These are phyloP conservation scores for Meandrusa payeni DNA, from an alignment of 2,888 invertebrate species.

Conservation along the genomic window DNA sequence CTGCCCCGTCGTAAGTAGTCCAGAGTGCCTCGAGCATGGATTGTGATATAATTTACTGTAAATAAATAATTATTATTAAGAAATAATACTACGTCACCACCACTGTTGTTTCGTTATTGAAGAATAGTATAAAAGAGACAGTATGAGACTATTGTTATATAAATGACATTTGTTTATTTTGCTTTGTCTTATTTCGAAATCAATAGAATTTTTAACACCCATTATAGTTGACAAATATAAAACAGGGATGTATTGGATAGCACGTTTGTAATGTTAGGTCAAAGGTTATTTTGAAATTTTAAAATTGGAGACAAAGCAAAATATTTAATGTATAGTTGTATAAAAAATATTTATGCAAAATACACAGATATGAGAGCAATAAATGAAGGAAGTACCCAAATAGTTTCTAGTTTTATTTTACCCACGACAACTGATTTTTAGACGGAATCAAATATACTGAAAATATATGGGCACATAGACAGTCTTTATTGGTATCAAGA, in stretches of 20 bases:
- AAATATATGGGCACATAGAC: no score
- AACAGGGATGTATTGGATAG: no score
- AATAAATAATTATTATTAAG: constrained; percentile 37
- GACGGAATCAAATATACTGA: no score
- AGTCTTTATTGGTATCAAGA: no score
- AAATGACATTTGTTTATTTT: constrained; percentile 14
- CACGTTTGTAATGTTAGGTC: no score
- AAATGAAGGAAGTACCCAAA: constrained; percentile 44
- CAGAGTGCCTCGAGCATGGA: constrained; percentile 56
- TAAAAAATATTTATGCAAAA: constrained; percentile 26
- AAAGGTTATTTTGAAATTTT: constrained; percentile 10
- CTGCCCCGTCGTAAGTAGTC: constrained; percentile 27
- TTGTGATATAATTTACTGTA: constrained; percentile 61
- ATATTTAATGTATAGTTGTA: constrained; percentile 18
- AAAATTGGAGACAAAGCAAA: constrained; percentile 9
- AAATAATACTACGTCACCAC: constrained; percentile 28
- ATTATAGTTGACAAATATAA: no score
- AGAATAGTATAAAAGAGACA: constrained; percentile 24
- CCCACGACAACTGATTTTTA: no score
- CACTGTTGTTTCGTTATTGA: constrained; percentile 23
- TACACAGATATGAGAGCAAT: constrained; percentile 36
- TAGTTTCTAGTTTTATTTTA: constrained; percentile 36
- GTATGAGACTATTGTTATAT: constrained; percentile 19
- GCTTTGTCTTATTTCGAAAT: constrained; percentile 11
- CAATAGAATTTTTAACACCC: no score